Evolutionary conservation across 2,797 vertebrate species (phyloP).

Genomic region (Morelia viridis): DNA sequence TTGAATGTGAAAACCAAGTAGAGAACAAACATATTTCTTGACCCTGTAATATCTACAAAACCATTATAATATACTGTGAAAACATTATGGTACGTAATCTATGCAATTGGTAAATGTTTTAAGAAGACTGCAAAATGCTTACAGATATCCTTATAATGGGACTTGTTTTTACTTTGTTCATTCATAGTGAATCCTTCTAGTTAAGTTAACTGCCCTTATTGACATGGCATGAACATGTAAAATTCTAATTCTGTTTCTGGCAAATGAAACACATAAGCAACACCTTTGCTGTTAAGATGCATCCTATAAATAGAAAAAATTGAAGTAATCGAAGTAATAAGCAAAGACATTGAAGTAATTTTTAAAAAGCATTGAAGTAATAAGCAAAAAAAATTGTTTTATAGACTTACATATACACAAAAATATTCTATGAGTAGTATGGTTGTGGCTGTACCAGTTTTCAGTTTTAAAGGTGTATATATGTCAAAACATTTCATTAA

Average conservation of each 20-base stretch:
- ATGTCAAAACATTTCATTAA: neutral
- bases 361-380: too few relatives aligned
- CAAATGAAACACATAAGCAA: neutral
- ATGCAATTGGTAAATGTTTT: neutral
- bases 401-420: neutral
- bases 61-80: neutral
- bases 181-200: neutral
- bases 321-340: neutral
- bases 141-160: neutral
- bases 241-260: neutral
- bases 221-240: neutral
- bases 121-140: neutral
- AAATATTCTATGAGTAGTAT: neutral
- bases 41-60: neutral
- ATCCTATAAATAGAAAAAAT: neutral
- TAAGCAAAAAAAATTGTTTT: too few relatives aligned
- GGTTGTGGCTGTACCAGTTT: neutral
- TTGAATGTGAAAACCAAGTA: neutral
- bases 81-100: neutral
- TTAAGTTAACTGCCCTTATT: neutral
- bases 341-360: neutral
- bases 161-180: neutral
- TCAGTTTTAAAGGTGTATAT: neutral
- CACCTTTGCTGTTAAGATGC: neutral
- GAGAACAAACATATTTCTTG: neutral